Percentiles rank a stretch among this genome's conserved stretches.
These are phyloP conservation scores for Oreonectes daqikongensis DNA, from an alignment of 2,797 vertebrate genomes.

Conservation along the genomic window DNA sequence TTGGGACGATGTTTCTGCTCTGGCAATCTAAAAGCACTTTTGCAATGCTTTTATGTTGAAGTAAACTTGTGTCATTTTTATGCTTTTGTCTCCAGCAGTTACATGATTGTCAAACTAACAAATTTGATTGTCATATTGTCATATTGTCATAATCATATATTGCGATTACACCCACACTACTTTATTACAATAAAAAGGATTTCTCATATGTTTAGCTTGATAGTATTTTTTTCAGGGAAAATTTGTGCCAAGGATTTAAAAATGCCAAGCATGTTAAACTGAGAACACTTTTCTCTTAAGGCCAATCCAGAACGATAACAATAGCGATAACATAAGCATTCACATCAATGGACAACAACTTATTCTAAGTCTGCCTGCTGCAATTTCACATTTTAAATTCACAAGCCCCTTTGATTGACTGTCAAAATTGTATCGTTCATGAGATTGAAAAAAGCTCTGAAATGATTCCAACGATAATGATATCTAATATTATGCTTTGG, in stretches of 20 bases:
- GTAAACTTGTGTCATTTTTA: conserved; percentile 23
- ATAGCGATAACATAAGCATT: too few species aligned
- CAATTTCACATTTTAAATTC: too few species aligned
- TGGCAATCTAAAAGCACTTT: conserved; percentile 44
- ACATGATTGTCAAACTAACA: background rate
- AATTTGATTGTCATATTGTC: too few species aligned
- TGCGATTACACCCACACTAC: background rate
- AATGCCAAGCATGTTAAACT: background rate
- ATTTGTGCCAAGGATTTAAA: background rate
- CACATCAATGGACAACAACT: too few species aligned
- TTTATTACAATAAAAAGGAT: background rate
- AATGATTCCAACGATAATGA: too few species aligned
- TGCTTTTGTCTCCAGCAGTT: conserved; percentile 26
- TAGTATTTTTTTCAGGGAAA: background rate
- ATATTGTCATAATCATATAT: background rate
- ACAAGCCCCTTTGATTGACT: too few species aligned
- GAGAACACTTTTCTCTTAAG: too few species aligned
- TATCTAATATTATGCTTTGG: too few species aligned
- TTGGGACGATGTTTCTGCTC: conserved; percentile 52
- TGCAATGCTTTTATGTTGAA: conserved; percentile 28
- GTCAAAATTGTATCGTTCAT: too few species aligned
- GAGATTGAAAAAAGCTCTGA: too few species aligned
- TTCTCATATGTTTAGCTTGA: background rate
- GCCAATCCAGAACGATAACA: too few species aligned
- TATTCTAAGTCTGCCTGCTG: too few species aligned